Base-by-base conservation (phyloP, 2,797 vertebrate species). In the Dicrostonyx torquatus region DNA sequence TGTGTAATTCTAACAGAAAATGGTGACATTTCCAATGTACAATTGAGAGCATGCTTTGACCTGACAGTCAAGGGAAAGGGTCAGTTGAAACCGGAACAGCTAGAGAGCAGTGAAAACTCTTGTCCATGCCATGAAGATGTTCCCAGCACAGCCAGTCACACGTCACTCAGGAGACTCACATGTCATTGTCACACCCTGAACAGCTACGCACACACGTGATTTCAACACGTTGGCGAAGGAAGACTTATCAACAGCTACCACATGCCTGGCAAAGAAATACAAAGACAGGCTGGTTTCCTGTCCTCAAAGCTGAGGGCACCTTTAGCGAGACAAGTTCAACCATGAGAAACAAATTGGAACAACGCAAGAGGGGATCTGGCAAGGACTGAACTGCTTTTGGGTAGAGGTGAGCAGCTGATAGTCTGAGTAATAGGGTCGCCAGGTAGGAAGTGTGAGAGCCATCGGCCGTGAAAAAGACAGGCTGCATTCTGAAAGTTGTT, bases 1-100 rank as follows among this genome's bases (percentile, higher is more conserved):
- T 97, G 97, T 93, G 72, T 95, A 97, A 97, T 92, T 92, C 53
- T 22, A 22, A 95, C 87, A 90, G 94, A 95, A 97, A 96, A 72
- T 18, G 18, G 78, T 1, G 34, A 11, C 84, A 89, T 92, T 85
- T 78, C 66, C 76, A 94, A 24, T 0, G 18, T 22, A 62, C 60
- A 62, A 15, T n/a, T 80, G 90, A 92, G 94, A 91, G 76, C 66
- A 92, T 9, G 4, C 50, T 0, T 24, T 96, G 68, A 94, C 62
- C 88, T 6, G 17, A 60, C 60, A 55, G 34, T 34, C 43, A 78
- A 24, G 18, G 53, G 34, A 60, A 82, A 94, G 34, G 55, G 14
- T 26, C 48, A 85, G n/a, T 1, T 66, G n/a, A 83, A 94, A 93
- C 40, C 11, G 34, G 37, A 43, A 73, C 4, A 64, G 31, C 90